A percentile compares a stretch with the other conserved stretches of the same genome.
Conservation (phyloP, 2,113 vertebrate genomes). For the Vidua macroura region DNA sequence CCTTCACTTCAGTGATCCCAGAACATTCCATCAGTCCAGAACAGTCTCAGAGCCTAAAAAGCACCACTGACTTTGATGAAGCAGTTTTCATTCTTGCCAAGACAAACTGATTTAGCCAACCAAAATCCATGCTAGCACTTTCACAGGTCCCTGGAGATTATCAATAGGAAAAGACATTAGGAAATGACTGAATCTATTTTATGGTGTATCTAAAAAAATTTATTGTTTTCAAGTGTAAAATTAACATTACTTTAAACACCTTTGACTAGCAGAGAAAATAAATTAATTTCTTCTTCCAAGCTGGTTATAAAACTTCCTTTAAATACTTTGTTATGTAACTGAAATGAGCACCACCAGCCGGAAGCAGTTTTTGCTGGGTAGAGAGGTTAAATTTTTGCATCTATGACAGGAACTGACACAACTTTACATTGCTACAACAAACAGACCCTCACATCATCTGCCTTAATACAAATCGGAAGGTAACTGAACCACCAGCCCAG, state of each 20-base stretch:
- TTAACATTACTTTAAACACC: background rate
- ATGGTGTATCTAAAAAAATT: background rate
- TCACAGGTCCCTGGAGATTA: background rate
- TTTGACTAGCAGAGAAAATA: background rate
- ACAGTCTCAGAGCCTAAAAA: background rate
- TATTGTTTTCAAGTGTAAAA: background rate
- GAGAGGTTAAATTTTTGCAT: background rate
- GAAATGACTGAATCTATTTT: background rate
- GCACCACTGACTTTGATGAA: background rate
- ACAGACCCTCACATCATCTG: background rate
- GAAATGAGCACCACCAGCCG: background rate
- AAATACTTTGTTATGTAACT: background rate
- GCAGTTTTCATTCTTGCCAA: background rate
- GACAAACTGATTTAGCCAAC: background rate
- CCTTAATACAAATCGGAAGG: background rate
- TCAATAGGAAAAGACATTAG: background rate
- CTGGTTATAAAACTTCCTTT: background rate
- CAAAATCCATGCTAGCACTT: background rate
- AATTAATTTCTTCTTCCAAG: background rate
- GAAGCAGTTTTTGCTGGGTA: background rate
- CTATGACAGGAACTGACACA: background rate
- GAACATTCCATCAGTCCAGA: background rate
- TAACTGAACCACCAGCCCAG: background rate
- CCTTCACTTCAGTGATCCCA: background rate
- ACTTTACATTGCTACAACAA: background rate